These are phyloP conservation scores for Dolichallabes microphthalmus DNA, from an alignment of 2,113 vertebrate genomes.

Conservation along the genomic window DNA sequence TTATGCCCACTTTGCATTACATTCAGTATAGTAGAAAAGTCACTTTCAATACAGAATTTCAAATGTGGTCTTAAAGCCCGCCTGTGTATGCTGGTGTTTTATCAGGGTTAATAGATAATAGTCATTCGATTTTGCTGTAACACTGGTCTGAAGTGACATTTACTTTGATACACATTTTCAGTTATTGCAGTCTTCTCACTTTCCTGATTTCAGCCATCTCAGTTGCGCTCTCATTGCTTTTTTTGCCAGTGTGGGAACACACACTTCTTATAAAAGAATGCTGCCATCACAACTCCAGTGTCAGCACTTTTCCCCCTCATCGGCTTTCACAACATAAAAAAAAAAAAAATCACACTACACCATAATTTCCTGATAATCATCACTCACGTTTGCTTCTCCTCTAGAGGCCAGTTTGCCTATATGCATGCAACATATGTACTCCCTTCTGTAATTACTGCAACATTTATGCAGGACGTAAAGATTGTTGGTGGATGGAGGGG, in stretches of 20 bases:
- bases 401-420: slow-evolving; percentile 27
- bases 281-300: not conserved
- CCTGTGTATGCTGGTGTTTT: not conserved
- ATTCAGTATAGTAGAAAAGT: not conserved
- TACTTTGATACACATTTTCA: not conserved
- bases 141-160: not conserved
- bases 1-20: no score
- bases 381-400: slow-evolving; percentile 38
- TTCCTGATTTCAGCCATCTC: not conserved
- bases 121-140: not conserved
- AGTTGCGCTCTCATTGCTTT: not conserved
- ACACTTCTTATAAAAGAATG: slow-evolving; percentile 25
- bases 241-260: not conserved
- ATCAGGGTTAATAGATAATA: not conserved
- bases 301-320: not conserved
- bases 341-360: slow-evolving; percentile 33
- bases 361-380: slow-evolving; percentile 61
- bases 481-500: not conserved
- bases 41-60: not conserved
- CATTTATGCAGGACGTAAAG: slow-evolving; percentile 21
- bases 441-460: slow-evolving; percentile 37
- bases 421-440: slow-evolving; percentile 56
- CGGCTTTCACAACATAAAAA: slow-evolving; percentile 2
- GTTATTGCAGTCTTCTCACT: no score
- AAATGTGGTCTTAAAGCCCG: not conserved